Conservation (phyloP, 2,113 vertebrate species). For the Chaetura pelagica region DNA sequence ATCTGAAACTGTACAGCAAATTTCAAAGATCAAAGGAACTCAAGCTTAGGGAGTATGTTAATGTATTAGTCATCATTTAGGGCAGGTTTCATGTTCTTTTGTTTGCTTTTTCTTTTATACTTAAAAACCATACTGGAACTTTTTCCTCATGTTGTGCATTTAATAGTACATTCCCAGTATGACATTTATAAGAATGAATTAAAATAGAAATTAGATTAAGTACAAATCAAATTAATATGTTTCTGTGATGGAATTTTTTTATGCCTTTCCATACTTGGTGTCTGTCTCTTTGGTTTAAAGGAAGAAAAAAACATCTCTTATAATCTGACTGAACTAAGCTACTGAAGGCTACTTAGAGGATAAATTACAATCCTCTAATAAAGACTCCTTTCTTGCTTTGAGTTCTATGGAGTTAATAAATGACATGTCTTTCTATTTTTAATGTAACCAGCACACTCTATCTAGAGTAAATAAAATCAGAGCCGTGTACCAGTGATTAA, state of each 20-base stretch:
- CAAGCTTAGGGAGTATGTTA: not conserved
- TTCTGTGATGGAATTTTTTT: not conserved
- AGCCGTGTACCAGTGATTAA: not conserved
- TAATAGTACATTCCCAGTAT: not conserved
- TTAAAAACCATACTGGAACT: not conserved
- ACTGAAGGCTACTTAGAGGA: not conserved
- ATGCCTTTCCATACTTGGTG: fast-evolving
- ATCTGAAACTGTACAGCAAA: not conserved
- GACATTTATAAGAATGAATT: not conserved
- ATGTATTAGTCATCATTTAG: not conserved
- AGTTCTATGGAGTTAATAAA: not conserved
- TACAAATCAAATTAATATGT: not conserved
- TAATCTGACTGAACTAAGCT: not conserved
- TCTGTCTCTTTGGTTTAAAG: not conserved
- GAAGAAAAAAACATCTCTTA: not conserved
- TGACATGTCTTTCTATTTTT: not conserved
- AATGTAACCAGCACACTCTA: not conserved
- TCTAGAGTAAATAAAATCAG: not conserved
- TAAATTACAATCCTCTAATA: not conserved
- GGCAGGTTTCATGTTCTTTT: not conserved
- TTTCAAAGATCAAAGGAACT: not conserved
- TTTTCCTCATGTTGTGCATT: not conserved
- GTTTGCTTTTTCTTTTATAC: not conserved
- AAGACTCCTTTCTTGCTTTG: not conserved
- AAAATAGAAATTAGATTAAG: not conserved